These are phyloP conservation scores for Asarcornis scutulata DNA, from an alignment of 2,113 vertebrate genomes.

Conservation along the genomic window DNA sequence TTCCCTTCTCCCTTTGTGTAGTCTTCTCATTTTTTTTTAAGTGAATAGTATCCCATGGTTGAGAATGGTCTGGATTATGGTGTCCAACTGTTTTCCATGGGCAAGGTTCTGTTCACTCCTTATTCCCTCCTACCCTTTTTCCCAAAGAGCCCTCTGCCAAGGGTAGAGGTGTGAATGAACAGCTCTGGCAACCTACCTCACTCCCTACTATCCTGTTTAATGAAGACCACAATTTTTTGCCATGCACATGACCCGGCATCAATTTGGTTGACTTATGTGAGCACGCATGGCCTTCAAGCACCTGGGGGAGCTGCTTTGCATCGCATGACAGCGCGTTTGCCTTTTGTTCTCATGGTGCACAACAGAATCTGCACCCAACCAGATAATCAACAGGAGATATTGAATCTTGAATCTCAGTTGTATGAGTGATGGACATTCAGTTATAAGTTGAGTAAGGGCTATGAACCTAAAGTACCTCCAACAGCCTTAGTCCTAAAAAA, in stretches of 20 bases:
- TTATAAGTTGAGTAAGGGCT: not conserved
- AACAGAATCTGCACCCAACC: not conserved
- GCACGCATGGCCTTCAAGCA: accelerated
- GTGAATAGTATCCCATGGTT: not conserved
- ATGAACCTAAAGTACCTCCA: not conserved
- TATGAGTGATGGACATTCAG: not conserved
- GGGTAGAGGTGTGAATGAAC: not conserved
- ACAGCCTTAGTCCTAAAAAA: not conserved
- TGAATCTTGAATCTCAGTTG: not conserved
- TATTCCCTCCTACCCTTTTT: not conserved
- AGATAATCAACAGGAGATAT: not conserved
- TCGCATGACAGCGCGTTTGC: not conserved
- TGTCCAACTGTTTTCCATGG: not conserved
- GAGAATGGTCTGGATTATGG: not conserved
- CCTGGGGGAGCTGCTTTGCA: not conserved
- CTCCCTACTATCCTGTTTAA: not conserved
- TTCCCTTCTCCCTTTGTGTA: not conserved
- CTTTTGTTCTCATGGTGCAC: not conserved
- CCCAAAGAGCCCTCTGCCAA: not conserved
- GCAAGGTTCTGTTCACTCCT: not conserved
- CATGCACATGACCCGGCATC: not conserved
- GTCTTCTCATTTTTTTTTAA: not conserved
- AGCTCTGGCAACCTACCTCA: not conserved
- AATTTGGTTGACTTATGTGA: not conserved
- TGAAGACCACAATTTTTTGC: not conserved